A percentile compares a stretch with the other conserved stretches of the same genome.
Evolutionary conservation across 1,140 invertebrate species (phyloP).

Genomic region (Heliconius hermathena): DNA sequence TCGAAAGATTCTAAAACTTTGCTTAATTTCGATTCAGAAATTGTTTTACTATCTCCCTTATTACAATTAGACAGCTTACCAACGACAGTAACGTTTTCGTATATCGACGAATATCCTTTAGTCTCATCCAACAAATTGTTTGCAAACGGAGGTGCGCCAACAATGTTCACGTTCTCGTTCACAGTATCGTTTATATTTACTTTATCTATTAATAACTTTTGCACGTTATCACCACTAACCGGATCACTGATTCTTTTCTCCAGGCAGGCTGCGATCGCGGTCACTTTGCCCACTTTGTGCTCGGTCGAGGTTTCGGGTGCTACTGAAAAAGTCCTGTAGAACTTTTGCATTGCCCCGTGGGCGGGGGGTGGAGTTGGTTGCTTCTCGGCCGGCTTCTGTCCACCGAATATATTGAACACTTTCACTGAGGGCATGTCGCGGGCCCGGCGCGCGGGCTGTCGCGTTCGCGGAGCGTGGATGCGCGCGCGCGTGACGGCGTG

Average conservation of each 20-base stretch:
- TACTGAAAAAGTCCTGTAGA: slow-evolving; percentile 80
- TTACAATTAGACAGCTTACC: slow-evolving; percentile 58
- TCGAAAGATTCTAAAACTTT: slow-evolving; percentile 85
- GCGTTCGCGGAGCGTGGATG: slow-evolving; percentile 66
- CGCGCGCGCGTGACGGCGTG: slow-evolving; percentile 71
- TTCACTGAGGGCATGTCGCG: slow-evolving; percentile 81
- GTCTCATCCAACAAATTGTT: slow-evolving; percentile 66
- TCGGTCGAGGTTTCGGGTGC: slow-evolving; percentile 62
- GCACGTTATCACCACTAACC: slow-evolving; percentile 69
- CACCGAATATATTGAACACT: slow-evolving; percentile 79
- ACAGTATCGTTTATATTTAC: slow-evolving; percentile 58
- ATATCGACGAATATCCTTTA: slow-evolving; percentile 74
- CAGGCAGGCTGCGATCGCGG: slow-evolving; percentile 72
- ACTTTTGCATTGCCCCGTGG: slow-evolving; percentile 75
- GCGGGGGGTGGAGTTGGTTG: slow-evolving; percentile 56
- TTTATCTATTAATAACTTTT: slow-evolving; percentile 61
- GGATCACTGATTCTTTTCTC: slow-evolving; percentile 73
- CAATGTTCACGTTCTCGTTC: slow-evolving; percentile 78
- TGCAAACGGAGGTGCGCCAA: slow-evolving; percentile 38
- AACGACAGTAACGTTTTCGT: slow-evolving; percentile 70
- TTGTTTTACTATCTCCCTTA: slow-evolving; percentile 39
- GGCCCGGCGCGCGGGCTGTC: slow-evolving; percentile 65
- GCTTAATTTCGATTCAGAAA: slow-evolving; percentile 82
- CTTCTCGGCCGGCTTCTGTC: slow-evolving; percentile 76
- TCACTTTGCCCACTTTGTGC: slow-evolving; percentile 72